Conservation (phyloP, 2,797 vertebrate genomes). For the Chrysocyon brachyurus region DNA sequence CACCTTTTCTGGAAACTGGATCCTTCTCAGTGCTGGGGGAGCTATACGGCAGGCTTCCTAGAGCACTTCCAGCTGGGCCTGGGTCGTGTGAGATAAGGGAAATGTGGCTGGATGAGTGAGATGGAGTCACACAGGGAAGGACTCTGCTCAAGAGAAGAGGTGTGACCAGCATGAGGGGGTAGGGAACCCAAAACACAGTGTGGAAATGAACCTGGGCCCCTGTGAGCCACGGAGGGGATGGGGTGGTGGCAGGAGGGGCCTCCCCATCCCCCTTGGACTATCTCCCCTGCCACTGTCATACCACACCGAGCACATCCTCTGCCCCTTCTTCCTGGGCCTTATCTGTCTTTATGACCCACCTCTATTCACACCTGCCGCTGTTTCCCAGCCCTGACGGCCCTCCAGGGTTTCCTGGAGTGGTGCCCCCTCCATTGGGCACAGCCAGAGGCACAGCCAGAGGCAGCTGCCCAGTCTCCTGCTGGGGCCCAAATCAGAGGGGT, state of each 20-base stretch:
- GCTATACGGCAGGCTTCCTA: neutral
- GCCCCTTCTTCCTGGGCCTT: neutral
- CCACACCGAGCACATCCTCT: neutral
- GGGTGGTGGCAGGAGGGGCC: neutral
- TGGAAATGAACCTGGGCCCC: neutral
- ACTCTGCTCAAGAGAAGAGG: neutral
- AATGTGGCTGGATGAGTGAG: neutral
- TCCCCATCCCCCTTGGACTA: accelerated
- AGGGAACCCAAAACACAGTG: neutral
- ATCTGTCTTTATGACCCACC: slow-evolving; percentile 59
- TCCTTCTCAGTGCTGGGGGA: neutral
- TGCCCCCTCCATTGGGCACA: neutral
- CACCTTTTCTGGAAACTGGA: neutral
- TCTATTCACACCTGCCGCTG: slow-evolving; percentile 69
- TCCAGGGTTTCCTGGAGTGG: slow-evolving; percentile 49
- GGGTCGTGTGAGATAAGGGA: neutral
- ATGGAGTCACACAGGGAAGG: neutral
- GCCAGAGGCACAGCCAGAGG: neutral
- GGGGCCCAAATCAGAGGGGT: neutral
- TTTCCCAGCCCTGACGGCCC: neutral
- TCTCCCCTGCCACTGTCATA: neutral
- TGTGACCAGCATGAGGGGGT: neutral
- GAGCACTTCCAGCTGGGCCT: neutral
- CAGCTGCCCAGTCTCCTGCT: neutral
- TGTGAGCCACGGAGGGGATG: accelerated